A percentile compares a stretch with the other conserved stretches of the same genome.
These are phyloP conservation scores for Leucopsar rothschildi DNA, from an alignment of 2,113 vertebrate genomes.

Conservation along the genomic window DNA sequence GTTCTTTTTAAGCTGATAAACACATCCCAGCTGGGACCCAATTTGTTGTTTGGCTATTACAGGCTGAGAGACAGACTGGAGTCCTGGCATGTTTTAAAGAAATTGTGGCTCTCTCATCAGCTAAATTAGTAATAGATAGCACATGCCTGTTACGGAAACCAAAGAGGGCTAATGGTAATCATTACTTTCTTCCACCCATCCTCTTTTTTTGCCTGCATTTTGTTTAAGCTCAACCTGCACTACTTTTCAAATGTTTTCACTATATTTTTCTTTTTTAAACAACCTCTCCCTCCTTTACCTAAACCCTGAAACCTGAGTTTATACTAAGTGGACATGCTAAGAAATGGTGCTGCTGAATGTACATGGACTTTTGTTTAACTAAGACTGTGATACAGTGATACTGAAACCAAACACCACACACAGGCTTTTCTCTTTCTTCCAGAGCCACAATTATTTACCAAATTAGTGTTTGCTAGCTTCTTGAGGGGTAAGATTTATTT, in stretches of 20 bases:
- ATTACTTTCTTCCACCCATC: neutral
- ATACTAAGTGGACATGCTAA: neutral
- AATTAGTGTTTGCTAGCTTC: neutral
- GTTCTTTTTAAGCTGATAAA: conserved; percentile 27
- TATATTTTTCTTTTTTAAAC: neutral
- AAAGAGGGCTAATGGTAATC: neutral
- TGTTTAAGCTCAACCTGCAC: neutral
- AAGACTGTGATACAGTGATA: neutral
- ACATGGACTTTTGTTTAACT: neutral
- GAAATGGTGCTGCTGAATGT: neutral
- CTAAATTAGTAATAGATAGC: conserved; percentile 52
- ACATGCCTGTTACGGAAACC: neutral
- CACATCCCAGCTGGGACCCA: conserved; percentile 45
- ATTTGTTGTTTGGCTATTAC: conserved; percentile 53
- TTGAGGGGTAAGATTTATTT: neutral
- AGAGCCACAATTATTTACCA: neutral
- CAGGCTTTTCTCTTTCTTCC: neutral
- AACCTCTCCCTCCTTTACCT: neutral
- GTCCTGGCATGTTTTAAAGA: conserved; percentile 45
- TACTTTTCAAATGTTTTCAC: neutral
- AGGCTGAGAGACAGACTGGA: conserved; percentile 49
- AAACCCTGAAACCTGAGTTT: neutral
- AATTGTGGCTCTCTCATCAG: conserved; percentile 7
- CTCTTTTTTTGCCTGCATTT: neutral
- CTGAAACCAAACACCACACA: neutral